Evolutionary conservation across 2,797 vertebrate genomes (phyloP), one percentile per base, ranked within the genome.

Genomic region (Threskiornis aethiopicus): DNA sequence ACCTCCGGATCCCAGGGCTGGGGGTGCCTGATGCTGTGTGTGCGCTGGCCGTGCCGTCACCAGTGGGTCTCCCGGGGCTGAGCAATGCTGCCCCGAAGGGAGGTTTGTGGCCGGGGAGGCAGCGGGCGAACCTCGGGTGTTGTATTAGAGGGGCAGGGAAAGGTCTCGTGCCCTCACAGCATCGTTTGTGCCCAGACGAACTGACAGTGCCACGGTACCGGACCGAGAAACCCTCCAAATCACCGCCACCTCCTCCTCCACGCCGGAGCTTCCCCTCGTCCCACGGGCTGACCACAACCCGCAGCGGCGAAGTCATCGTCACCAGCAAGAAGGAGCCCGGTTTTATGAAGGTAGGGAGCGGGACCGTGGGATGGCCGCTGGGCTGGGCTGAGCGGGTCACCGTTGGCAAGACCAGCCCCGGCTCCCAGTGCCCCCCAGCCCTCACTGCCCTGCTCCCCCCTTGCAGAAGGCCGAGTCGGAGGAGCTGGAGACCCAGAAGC

Each of bases 201-300:
- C 97, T 99, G 96, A 99, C 99, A 1, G 99, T 99, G 75, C 98
- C 99, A 5, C 98, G 99, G 31, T 99, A 99, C 97, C 99, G 99
- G 89, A 99, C 99, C 0, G 99, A 99, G 97, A 99, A 99, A 95
- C 99, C 99, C 24, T 99, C 99, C 84, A 99, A 99, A 93, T 99
- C 99, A 0, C 99, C 99, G 2, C 99, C 99, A 0, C 99, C 99
- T 0, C 99, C 99, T 0, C 99, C 99, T 6, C 99, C 99, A 0
- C 98, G 99, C 78, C 99, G 99, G 66, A 99, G 99, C 92, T 99
- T 99, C 97, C 99, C 99, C 2, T 99, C 99, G 1, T 99, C 99
- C 65, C 99, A 99, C 0, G 99, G 99, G 37, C 96, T 99, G 76
- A 99, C 99, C 79, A 99, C 99, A 37, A 99, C 98, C 11, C 99